A percentile compares a stretch with the other conserved stretches of the same genome.
Evolutionary conservation across 2,888 invertebrate species (phyloP).

Genomic region (Drosophila paucipuncta): DNA sequence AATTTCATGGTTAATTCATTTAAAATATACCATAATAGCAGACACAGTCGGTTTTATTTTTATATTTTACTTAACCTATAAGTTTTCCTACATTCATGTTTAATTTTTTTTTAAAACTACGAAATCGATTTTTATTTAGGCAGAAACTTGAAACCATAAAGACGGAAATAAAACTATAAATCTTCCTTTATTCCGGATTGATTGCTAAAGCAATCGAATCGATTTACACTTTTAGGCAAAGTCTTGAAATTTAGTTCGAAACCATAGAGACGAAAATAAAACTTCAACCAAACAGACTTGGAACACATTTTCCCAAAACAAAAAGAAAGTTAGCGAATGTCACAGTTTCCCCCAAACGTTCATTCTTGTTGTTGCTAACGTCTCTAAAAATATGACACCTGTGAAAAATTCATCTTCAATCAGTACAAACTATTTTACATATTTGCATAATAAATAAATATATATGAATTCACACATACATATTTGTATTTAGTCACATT

Average conservation of each 20-base stretch:
- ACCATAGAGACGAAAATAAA: background rate
- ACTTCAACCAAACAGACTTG: background rate
- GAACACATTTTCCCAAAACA: no score
- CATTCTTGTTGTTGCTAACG: background rate
- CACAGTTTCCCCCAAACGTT: background rate
- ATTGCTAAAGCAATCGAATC: background rate
- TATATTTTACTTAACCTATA: background rate
- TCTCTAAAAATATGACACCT: background rate
- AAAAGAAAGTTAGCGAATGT: background rate
- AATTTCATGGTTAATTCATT: background rate
- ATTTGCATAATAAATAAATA: background rate
- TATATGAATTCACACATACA: conserved; percentile 1
- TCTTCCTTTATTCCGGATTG: background rate
- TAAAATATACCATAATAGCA: background rate
- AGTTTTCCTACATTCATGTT: background rate
- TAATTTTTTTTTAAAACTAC: background rate
- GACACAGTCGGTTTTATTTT: background rate
- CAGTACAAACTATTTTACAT: background rate
- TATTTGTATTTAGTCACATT: conserved; percentile 22
- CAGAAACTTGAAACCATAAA: background rate
- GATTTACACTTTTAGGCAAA: background rate
- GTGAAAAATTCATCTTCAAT: background rate
- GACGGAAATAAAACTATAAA: background rate
- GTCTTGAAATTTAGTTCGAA: background rate
- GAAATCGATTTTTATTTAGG: background rate